Evolutionary conservation across 2,888 invertebrate species (phyloP).

Genomic region (Heliconius sara): DNA sequence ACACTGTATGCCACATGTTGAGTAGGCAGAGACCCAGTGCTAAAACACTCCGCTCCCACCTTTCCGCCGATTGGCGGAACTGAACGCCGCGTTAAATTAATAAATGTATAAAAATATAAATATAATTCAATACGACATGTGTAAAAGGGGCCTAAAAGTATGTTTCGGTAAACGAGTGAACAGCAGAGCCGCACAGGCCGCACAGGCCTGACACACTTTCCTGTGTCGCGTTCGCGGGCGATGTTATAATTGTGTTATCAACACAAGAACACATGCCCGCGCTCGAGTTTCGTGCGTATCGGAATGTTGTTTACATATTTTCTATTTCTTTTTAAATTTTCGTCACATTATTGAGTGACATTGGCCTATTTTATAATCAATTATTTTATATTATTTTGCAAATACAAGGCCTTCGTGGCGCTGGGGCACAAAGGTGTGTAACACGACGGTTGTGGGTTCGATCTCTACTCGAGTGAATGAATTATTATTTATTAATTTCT

Average conservation of each 20-base stretch:
- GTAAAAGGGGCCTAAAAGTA: conserved; percentile 26
- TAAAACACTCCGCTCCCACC: no score
- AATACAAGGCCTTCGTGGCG: no score
- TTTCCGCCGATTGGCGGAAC: no score
- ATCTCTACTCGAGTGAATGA: no score
- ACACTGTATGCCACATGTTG: no score
- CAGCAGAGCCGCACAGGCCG: conserved; percentile 56
- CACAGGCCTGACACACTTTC: conserved; percentile 72
- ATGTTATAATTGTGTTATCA: conserved; percentile 70
- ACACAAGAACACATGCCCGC: conserved; percentile 52
- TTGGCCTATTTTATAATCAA: conserved; percentile 4
- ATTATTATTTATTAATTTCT: no score
- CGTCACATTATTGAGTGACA: background rate
- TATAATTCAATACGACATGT: background rate
- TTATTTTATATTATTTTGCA: background rate
- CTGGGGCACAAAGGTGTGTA: no score
- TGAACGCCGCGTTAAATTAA: no score
- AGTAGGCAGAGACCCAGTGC: no score
- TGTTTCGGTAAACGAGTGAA: conserved; percentile 52
- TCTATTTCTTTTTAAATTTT: conserved; percentile 25
- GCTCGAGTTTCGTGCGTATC: conserved; percentile 44
- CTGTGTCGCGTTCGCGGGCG: conserved; percentile 50
- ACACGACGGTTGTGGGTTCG: no score
- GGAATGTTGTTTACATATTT: conserved; percentile 38
- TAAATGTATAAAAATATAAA: background rate